Evolutionary conservation across 2,797 vertebrate genomes (phyloP).

Genomic region (Aulostomus chinensis): DNA sequence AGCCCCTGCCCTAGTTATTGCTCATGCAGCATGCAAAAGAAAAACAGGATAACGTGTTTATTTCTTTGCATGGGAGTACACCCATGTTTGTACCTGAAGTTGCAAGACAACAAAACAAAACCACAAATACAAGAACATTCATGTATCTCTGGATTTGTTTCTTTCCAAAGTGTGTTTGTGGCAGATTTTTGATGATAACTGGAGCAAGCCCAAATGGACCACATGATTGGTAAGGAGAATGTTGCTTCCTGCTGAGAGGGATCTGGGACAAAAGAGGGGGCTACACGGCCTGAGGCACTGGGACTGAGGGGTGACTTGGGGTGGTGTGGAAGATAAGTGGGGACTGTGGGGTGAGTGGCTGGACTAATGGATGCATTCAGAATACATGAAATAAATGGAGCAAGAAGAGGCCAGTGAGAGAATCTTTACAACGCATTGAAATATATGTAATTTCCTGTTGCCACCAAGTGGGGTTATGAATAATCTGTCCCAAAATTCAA

Average conservation of each 20-base stretch:
- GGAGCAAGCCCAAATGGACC: conserved; percentile 69
- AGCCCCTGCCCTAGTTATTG: conserved; percentile 18
- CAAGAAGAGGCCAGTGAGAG: background rate
- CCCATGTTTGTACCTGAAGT: background rate
- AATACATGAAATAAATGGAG: conserved; percentile 50
- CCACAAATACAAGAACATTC: too few species aligned
- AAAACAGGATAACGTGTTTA: conserved; percentile 7
- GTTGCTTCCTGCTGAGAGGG: conserved; percentile 60
- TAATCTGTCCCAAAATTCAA: too few species aligned
- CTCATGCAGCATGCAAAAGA: conserved; percentile 25
- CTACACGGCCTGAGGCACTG: conserved; percentile 29
- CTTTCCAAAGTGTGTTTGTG: conserved; percentile 28
- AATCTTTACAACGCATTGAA: background rate
- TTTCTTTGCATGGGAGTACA: conserved; percentile 2
- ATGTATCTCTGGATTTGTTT: conserved; percentile 12
- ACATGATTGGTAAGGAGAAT: conserved; percentile 59
- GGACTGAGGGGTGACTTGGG: conserved; percentile 47
- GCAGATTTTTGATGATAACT: conserved; percentile 47
- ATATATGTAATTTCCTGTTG: too few species aligned
- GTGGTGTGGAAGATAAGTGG: conserved; percentile 63
- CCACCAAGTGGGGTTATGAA: too few species aligned
- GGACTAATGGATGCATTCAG: conserved; percentile 54
- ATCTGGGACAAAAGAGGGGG: conserved; percentile 72
- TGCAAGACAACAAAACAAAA: background rate
- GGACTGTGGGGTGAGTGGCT: conserved; percentile 48